Evolutionary conservation across 2,888 invertebrate genomes (phyloP), one percentile per base, ranked within the genome.

Genomic region (Philaethria dido): DNA sequence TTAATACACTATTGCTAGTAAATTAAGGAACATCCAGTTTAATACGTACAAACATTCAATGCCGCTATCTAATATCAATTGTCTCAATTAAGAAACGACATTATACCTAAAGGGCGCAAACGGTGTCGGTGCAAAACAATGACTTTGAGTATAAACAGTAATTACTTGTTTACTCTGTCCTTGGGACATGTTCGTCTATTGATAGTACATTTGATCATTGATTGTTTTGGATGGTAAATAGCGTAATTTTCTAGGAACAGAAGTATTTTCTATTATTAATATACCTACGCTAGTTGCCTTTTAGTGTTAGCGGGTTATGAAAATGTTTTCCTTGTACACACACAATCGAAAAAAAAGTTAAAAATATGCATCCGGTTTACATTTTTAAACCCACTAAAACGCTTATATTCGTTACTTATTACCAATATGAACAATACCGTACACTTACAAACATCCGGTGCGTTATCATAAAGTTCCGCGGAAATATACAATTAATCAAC

Each of bases 401-500:
- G 68, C 54, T 59, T 59, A 60, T 22, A 33, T 45, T 62, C 62
- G 29, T 20, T 52, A 64, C 45, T 55, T 55, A 57, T 52, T 70
- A 76, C 71, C 70, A 75, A 69, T 70, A 67, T 72, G 81, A 86
- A 89, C 88, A 89, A 89, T 89, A 80, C 84, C 81, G 84, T 85
- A 84, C 83, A 82, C 82, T 80, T 80, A 78, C 83, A 89, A 89
- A 89, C 88, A 89, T 90, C 89, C 90, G 90, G 86, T 75, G 73
- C 72, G 83, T 85, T 88, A 88, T 90, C 88, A 80, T 73, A 74
- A 82, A 84, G 80, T 86, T 83, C 77, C 78, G 83, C 80, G 80
- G 80, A 81, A 84, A 81, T 79, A 75, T 79, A 76, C 74, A 75
- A 78, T 79, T 79, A 82, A 81, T 84, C 79, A 79, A 78, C 76